Evolutionary conservation across 2,797 vertebrate genomes (phyloP).

Genomic region (Lerista edwardsae): DNA sequence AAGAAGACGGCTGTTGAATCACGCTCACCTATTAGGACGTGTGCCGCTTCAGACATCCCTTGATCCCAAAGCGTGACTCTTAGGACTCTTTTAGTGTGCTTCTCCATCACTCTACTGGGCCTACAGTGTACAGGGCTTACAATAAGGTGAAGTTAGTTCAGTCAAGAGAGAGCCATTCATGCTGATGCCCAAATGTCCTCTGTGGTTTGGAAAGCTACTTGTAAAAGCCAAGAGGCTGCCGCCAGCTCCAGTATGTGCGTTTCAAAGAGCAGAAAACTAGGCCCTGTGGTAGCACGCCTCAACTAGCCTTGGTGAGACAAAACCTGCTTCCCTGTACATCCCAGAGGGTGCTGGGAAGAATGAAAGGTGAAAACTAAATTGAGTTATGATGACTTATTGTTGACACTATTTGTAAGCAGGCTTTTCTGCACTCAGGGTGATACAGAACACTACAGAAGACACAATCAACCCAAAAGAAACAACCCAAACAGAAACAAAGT

Average conservation of each 20-base stretch:
- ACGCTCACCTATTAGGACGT: background rate
- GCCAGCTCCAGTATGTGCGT: background rate
- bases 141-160: background rate
- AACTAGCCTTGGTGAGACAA: no score
- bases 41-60: background rate
- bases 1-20: accelerated
- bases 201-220: background rate
- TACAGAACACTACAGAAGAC: no score
- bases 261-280: background rate
- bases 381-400: no score
- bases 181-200: background rate
- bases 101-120: background rate
- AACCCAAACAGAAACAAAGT: no score
- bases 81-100: background rate
- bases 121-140: background rate
- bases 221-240: background rate
- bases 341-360: no score
- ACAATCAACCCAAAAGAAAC: no score
- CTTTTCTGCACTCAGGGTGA: no score
- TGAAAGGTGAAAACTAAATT: no score
- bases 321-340: no score
- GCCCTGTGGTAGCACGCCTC: no score
- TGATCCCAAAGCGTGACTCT: background rate
- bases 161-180: background rate
- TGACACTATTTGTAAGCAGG: no score